Percentiles rank a stretch among this genome's conserved stretches.
phyloP scores from a whole-genome alignment of 2,797 vertebrate species.

The Perdix hodgsoniae region DNA sequence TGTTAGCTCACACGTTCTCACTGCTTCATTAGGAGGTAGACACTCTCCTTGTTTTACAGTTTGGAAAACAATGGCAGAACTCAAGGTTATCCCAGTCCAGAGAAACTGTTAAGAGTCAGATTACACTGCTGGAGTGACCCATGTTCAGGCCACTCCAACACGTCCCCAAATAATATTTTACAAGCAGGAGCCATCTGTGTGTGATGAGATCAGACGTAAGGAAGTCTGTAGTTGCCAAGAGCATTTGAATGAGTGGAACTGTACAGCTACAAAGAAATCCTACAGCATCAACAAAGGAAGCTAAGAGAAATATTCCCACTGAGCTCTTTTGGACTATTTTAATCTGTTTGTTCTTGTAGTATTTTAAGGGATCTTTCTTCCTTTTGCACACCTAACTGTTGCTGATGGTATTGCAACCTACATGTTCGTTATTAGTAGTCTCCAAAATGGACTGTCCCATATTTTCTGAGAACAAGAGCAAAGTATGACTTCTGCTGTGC shows the following conservation, averaged over 20 bases:
- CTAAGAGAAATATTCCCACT: constrained; percentile 16
- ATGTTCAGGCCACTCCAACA: constrained; percentile 66
- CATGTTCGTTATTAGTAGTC: neutral
- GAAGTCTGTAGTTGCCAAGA: constrained; percentile 71
- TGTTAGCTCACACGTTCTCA: neutral
- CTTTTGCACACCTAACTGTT: constrained; percentile 4
- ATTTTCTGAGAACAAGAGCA: neutral
- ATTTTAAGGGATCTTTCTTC: neutral
- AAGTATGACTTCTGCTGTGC: neutral
- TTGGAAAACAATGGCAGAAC: constrained; percentile 19
- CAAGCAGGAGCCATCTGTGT: constrained; percentile 70
- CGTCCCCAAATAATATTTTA: constrained; percentile 70
- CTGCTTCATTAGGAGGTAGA: neutral
- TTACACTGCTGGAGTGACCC: constrained; percentile 62
- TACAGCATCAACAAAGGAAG: constrained; percentile 37
- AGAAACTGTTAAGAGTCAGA: constrained; percentile 42
- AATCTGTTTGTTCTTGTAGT: neutral
- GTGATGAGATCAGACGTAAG: constrained; percentile 75
- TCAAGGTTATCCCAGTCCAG: constrained; percentile 38
- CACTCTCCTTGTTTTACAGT: constrained; percentile 10
- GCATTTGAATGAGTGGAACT: constrained; percentile 61
- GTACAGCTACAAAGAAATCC: constrained; percentile 53
- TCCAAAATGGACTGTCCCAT: neutral
- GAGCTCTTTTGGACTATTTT: constrained; percentile 7
- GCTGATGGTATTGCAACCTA: neutral